These are phyloP conservation scores for Hydrotaea diabolus DNA, from an alignment of 2,888 invertebrate genomes.

Conservation along the genomic window DNA sequence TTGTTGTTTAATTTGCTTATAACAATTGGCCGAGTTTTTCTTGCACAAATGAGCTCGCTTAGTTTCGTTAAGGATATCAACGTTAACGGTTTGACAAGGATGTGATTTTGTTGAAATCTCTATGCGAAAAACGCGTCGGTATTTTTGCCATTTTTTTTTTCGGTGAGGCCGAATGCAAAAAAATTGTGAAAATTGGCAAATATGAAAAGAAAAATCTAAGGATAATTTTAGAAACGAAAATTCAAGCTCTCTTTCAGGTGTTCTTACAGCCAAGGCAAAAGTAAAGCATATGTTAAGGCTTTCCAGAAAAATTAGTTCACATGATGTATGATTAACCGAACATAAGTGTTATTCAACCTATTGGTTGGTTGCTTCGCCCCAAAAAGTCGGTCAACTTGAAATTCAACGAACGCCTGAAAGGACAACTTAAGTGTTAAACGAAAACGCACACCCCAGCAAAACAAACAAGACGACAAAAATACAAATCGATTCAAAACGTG, in stretches of 20 bases:
- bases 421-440: constrained; percentile 25
- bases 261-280: background rate
- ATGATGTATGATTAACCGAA: constrained; percentile 19
- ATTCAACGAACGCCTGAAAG: constrained; percentile 31
- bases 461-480: background rate
- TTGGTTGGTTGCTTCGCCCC: background rate
- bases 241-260: background rate
- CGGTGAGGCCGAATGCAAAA: constrained; percentile 12
- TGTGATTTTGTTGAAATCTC: constrained; percentile 41
- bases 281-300: constrained; percentile 15
- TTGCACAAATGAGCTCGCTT: constrained; percentile 70
- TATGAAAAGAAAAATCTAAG: background rate
- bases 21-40: constrained; percentile 69
- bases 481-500: background rate
- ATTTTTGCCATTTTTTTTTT: constrained; percentile 44
- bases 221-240: background rate
- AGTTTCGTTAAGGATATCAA: constrained; percentile 72
- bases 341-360: constrained; percentile 38
- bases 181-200: constrained; percentile 6
- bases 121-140: constrained; percentile 56
- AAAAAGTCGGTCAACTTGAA: constrained; percentile 59
- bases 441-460: background rate
- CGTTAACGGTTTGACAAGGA: constrained; percentile 68
- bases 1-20: constrained; percentile 53
- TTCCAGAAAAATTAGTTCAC: background rate